Conservation (phyloP, 2,888 invertebrate genomes). For the Parthenolecanium corni region DNA sequence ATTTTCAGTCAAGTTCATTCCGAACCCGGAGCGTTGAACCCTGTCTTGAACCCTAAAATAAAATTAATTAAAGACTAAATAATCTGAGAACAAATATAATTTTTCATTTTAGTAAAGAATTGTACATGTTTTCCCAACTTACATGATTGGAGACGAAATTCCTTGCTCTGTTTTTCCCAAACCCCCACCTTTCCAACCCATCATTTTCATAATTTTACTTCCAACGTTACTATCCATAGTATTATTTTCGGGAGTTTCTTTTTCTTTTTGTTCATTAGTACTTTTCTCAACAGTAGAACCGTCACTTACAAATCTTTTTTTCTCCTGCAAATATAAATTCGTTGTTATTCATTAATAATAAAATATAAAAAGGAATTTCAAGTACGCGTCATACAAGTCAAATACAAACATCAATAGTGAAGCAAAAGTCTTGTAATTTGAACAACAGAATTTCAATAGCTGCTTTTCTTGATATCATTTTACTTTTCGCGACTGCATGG, state of each 20-base stretch:
- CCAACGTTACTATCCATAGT: conserved; percentile 9
- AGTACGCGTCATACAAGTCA: background rate
- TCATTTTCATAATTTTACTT: conserved; percentile 29
- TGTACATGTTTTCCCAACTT: background rate
- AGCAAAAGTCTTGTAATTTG: conserved; percentile 12
- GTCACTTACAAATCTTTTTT: conserved; percentile 7
- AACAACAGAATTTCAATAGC: conserved; percentile 1
- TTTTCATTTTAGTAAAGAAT: too few relatives aligned
- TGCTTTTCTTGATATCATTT: conserved; percentile 8
- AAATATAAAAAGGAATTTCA: background rate
- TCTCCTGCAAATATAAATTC: conserved; percentile 11
- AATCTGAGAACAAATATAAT: too few relatives aligned
- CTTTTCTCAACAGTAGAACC: conserved; percentile 23
- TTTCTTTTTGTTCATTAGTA: background rate
- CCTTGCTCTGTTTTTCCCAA: conserved; percentile 30
- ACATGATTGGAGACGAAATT: conserved; percentile 25
- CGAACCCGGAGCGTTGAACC: conserved; percentile 7
- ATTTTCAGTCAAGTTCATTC: conserved; percentile 7
- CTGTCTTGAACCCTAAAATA: conserved; percentile 6
- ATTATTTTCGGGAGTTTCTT: background rate
- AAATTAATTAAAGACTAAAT: background rate
- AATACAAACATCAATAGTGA: conserved; percentile 8
- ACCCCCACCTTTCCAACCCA: conserved; percentile 30
- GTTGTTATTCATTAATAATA: background rate
- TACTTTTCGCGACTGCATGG: background rate